These are phyloP conservation scores for Ctenopoma kingsleyae DNA, from an alignment of 2,797 vertebrate species.

Conservation along the genomic window DNA sequence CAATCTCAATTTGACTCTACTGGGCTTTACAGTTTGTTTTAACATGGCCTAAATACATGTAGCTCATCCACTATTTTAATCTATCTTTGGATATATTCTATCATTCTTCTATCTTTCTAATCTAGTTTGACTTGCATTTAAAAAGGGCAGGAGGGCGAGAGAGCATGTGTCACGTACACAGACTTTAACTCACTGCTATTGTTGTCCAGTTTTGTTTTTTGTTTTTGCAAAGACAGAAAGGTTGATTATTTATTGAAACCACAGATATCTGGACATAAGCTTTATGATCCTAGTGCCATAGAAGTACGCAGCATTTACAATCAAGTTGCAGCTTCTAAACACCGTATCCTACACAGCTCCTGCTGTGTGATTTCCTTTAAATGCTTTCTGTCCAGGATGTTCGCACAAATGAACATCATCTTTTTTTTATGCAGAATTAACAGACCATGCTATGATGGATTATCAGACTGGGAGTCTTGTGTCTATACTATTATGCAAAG, in stretches of 20 bases:
- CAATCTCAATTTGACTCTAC: neutral
- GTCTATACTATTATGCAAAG: constrained; percentile 50
- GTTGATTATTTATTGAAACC: neutral
- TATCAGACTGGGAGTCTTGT: constrained; percentile 37
- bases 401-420: constrained; percentile 2
- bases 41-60: constrained; percentile 27
- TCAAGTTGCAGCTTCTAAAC: constrained; percentile 4
- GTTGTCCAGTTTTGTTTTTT: neutral
- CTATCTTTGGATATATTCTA: too few species aligned
- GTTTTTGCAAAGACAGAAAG: neutral
- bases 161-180: neutral
- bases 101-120: too few species aligned
- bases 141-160: neutral
- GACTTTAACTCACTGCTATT: constrained; percentile 1
- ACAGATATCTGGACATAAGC: neutral
- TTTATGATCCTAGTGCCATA: neutral
- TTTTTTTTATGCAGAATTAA: constrained; percentile 24
- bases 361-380: constrained; percentile 24
- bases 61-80: constrained; percentile 42
- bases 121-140: constrained; percentile 31
- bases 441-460: constrained; percentile 48
- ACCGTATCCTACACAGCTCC: constrained; percentile 3
- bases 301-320: neutral
- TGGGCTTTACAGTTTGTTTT: constrained; percentile 14
- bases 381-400: constrained; percentile 11